Percentiles rank a stretch among this genome's conserved stretches.
phyloP scores from a whole-genome alignment of 2,113 vertebrate genomes.

The Nicator chloris region DNA sequence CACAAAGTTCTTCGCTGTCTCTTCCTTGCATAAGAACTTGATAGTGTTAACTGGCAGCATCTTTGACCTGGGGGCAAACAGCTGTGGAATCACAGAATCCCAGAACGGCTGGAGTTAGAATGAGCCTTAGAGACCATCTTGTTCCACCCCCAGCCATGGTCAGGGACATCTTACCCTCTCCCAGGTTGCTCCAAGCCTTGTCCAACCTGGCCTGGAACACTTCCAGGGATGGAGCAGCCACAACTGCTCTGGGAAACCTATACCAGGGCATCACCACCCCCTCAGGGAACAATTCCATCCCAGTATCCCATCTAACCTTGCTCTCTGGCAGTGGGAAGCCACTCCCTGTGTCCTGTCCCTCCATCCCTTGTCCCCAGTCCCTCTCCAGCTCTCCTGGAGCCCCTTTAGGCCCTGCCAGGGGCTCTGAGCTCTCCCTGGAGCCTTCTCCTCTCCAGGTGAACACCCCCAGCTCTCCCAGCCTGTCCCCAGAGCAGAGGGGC shows the following conservation, averaged over 20 bases:
- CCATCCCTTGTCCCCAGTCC: not conserved
- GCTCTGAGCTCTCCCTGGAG: not conserved
- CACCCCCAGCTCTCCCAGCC: not conserved
- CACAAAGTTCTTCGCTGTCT: not conserved
- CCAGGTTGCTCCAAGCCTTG: rapidly evolving
- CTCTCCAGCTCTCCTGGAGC: not conserved
- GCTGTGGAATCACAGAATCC: not conserved
- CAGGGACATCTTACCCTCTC: rapidly evolving
- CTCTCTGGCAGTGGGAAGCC: not conserved
- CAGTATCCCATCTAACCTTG: rapidly evolving
- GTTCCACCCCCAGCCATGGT: rapidly evolving
- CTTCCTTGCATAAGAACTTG: not conserved
- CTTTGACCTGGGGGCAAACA: not conserved
- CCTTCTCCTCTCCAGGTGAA: not conserved
- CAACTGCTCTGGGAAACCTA: not conserved
- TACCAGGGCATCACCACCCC: not conserved
- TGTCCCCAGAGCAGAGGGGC: not conserved
- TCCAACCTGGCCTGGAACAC: not conserved
- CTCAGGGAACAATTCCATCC: rapidly evolving
- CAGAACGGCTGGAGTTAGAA: not conserved
- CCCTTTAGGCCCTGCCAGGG: not conserved
- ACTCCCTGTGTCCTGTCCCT: not conserved
- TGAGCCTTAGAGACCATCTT: not conserved
- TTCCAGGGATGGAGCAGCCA: not conserved
- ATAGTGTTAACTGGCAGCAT: not conserved